Conservation (phyloP, 1,140 invertebrate genomes). For the Pseudomyrmex flavicornis region DNA sequence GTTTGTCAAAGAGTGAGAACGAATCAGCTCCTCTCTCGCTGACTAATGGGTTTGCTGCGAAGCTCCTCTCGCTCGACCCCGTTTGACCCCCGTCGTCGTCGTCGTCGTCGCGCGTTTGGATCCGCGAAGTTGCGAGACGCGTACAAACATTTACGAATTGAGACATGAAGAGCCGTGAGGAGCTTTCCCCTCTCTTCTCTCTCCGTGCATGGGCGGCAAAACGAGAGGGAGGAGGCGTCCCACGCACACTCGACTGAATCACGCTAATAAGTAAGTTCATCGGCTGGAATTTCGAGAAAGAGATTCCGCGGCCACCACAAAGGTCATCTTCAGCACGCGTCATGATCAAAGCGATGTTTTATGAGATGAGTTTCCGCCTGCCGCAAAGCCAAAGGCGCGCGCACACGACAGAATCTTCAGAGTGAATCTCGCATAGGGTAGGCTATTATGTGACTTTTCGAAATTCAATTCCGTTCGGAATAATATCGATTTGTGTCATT, state of each 20-base stretch:
- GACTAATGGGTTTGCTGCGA: constrained; percentile 75
- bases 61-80: constrained; percentile 67
- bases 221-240: constrained; percentile 48
- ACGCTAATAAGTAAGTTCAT: constrained; percentile 63
- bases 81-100: constrained; percentile 61
- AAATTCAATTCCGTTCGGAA: too few relatives aligned
- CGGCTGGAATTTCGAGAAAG: constrained; percentile 56
- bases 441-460: too few relatives aligned
- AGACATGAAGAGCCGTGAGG: not conserved
- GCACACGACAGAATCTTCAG: not conserved
- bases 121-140: constrained; percentile 59
- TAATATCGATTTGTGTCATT: too few relatives aligned
- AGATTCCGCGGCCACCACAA: constrained; percentile 35
- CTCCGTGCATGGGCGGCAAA: constrained; percentile 1
- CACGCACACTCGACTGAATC: constrained; percentile 51
- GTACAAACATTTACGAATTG: constrained; percentile 67
- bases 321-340: constrained; percentile 55
- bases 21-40: constrained; percentile 58
- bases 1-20: constrained; percentile 28
- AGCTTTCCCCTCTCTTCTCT: too few relatives aligned
- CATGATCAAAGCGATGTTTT: constrained; percentile 56
- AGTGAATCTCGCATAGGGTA: not conserved
- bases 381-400: not conserved
- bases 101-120: not conserved
- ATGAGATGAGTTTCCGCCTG: constrained; percentile 24